A percentile compares a stretch with the other conserved stretches of the same genome.
Conservation (phyloP, 1,140 invertebrate genomes). For the Caenorhabditis inopinata region DNA sequence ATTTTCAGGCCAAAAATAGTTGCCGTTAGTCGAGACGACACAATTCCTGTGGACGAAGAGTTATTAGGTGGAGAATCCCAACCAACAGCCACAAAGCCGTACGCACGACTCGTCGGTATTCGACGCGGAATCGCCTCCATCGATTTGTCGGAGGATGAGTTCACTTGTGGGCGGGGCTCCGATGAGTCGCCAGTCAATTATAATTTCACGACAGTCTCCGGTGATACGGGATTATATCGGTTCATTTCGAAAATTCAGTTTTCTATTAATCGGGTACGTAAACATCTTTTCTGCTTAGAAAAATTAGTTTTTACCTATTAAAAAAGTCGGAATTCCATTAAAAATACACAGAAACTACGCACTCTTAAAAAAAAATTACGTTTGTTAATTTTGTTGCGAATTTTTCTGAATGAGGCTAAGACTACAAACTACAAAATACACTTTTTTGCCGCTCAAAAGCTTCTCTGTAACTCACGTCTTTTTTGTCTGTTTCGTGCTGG, state of each 20-base stretch:
- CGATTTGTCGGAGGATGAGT: neutral
- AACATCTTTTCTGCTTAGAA: neutral
- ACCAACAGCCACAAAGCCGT: neutral
- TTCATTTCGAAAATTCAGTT: conserved; percentile 18
- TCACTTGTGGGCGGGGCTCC: neutral
- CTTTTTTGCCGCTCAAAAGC: too few species aligned
- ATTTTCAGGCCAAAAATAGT: neutral
- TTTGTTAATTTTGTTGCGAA: too few species aligned
- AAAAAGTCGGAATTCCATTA: neutral
- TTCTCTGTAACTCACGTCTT: too few species aligned
- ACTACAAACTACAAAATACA: too few species aligned
- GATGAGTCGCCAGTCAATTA: neutral
- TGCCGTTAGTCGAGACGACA: neutral
- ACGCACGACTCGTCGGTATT: neutral
- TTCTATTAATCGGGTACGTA: neutral
- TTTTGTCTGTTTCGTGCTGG: too few species aligned
- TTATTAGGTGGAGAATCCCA: neutral
- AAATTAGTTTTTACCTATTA: neutral
- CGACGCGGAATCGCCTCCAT: neutral
- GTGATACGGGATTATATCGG: neutral
- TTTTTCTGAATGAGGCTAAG: too few species aligned
- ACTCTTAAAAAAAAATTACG: too few species aligned
- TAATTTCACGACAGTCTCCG: neutral
- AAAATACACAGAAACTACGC: too few species aligned
- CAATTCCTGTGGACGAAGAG: neutral